Evolutionary conservation across 2,888 invertebrate genomes (phyloP).

Genomic region (Tryphoninae sp.): DNA sequence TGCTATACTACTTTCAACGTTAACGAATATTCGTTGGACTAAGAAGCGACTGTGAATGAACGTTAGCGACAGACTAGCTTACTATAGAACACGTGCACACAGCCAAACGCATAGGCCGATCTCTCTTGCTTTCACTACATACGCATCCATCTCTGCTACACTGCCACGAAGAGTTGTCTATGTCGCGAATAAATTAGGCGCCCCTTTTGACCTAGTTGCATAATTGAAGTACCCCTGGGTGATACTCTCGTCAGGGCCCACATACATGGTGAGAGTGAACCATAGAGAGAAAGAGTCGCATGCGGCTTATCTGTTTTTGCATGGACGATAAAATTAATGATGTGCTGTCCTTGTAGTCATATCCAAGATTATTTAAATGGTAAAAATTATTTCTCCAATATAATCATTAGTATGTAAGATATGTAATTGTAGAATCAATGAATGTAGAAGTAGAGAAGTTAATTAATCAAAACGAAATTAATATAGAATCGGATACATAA

Average conservation of each 20-base stretch:
- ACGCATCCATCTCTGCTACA: slow-evolving; percentile 9
- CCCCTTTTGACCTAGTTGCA: slow-evolving; percentile 79
- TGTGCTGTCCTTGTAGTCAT: no score
- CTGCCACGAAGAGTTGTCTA: slow-evolving; percentile 72
- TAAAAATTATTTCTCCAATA: no score
- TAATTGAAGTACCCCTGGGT: slow-evolving; percentile 77
- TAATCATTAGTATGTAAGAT: no score
- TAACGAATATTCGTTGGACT: slow-evolving; percentile 76
- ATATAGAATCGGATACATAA: no score
- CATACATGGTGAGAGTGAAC: slow-evolving; percentile 36
- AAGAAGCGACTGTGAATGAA: slow-evolving; percentile 72
- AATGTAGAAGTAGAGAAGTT: no score
- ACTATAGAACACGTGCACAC: slow-evolving; percentile 22
- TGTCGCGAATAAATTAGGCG: slow-evolving; percentile 79
- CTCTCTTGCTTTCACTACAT: not conserved
- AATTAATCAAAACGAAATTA: no score
- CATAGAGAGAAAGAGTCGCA: slow-evolving; percentile 16
- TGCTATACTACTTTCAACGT: slow-evolving; percentile 62
- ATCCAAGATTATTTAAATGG: no score
- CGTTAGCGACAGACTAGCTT: slow-evolving; percentile 34
- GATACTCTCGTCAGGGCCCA: slow-evolving; percentile 67
- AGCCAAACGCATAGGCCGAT: not conserved
- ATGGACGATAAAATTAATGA: no score
- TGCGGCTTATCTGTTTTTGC: slow-evolving; percentile 8
- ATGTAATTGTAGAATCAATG: no score